A percentile compares a stretch with the other conserved stretches of the same genome.
Evolutionary conservation across 2,888 invertebrate genomes (phyloP).

Genomic region (Pediacus dermestoides): DNA sequence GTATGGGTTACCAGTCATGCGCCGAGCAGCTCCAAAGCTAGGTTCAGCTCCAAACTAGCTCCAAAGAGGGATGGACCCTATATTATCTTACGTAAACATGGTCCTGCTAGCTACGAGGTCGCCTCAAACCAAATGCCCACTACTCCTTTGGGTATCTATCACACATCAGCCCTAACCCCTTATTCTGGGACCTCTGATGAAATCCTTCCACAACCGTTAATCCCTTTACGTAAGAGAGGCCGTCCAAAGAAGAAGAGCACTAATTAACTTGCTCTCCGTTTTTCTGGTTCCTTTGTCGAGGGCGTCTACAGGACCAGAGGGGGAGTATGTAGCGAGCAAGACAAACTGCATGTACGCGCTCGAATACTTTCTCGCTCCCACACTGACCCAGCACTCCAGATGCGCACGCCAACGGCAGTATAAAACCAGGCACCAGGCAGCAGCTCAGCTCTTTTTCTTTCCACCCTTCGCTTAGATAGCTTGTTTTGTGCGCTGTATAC

Average conservation of each 20-base stretch:
- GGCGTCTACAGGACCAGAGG: conserved; percentile 16
- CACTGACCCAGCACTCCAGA: no score
- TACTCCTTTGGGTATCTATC: conserved; percentile 17
- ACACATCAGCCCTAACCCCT: conserved; percentile 13
- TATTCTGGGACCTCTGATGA: background rate
- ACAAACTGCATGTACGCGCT: conserved; percentile 19
- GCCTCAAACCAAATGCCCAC: conserved; percentile 8
- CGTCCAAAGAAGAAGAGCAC: background rate
- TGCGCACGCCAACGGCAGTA: no score
- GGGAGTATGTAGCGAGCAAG: conserved; percentile 15
- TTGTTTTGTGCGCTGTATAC: no score
- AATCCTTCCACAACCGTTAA: no score
- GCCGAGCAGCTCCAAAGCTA: conserved; percentile 25
- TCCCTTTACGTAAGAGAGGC: conserved; percentile 8
- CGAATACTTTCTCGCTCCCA: background rate
- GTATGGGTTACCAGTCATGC: conserved; percentile 28
- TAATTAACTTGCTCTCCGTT: background rate
- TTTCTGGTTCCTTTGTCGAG: conserved; percentile 9
- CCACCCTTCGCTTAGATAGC: no score
- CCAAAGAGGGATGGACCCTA: conserved; percentile 39
- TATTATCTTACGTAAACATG: conserved; percentile 18
- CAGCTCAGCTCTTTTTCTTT: no score
- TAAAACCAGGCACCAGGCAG: no score
- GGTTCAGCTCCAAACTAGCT: conserved; percentile 31
- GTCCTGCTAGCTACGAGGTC: conserved; percentile 17